These are phyloP conservation scores for Bettongia penicillata DNA, from an alignment of 2,113 vertebrate genomes.

Conservation along the genomic window DNA sequence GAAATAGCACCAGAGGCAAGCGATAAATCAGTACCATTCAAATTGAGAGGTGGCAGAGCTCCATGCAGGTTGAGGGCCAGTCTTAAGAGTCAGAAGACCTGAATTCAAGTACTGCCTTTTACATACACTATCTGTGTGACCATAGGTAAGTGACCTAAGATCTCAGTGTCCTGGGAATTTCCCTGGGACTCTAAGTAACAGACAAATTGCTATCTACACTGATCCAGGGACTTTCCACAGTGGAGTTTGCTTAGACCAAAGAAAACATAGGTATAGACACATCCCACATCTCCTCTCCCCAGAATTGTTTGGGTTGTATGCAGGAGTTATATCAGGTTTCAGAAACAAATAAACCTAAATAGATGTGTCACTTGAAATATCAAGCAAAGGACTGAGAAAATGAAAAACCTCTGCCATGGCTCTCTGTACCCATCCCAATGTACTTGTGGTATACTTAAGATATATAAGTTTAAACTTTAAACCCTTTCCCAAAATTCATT, in stretches of 20 bases:
- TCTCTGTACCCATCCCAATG: not conserved
- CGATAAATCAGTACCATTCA: not conserved
- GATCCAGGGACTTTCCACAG: not conserved
- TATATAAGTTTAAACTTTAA: not conserved
- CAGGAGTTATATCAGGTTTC: not conserved
- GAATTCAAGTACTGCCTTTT: not conserved
- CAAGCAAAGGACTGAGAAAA: not conserved
- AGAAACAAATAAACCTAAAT: constrained; percentile 2
- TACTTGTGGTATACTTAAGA: not conserved
- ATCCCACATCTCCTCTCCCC: not conserved
- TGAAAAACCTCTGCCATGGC: not conserved
- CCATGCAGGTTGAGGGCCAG: not conserved
- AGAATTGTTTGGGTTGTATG: not conserved
- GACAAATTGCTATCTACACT: not conserved
- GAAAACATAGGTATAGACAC: not conserved
- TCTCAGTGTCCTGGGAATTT: not conserved
- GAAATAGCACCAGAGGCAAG: not conserved
- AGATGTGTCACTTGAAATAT: not conserved
- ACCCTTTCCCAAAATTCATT: not conserved
- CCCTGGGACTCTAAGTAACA: not conserved
- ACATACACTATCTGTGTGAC: not conserved
- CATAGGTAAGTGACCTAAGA: not conserved
- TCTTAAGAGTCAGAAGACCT: not conserved
- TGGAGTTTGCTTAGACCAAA: not conserved
- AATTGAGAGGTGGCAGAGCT: not conserved